phyloP scores from a whole-genome alignment of 30 jellyfish, hydroid and myxozoan genomes.

The Pelagia noctiluca region DNA sequence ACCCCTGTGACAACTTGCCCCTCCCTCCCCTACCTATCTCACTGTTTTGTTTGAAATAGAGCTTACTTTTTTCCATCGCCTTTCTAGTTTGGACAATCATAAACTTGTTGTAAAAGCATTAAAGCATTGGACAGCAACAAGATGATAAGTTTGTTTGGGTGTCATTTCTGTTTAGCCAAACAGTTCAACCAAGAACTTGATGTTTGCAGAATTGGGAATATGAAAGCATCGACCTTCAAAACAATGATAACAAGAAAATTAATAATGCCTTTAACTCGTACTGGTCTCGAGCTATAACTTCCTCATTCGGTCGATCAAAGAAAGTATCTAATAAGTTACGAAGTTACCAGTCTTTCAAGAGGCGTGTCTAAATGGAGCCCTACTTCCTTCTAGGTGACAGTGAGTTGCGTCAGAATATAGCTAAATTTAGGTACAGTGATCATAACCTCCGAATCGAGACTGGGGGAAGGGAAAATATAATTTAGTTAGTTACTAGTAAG shows the following conservation, averaged over 20 bases:
- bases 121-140: neutral
- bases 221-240: neutral
- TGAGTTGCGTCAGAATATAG: neutral
- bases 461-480: neutral
- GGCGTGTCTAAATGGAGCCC: neutral
- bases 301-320: neutral
- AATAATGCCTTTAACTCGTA: neutral
- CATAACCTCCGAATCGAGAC: no score
- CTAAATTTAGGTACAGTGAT: no score
- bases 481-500: no score
- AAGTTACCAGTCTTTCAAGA: slow-evolving; percentile 15
- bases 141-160: neutral
- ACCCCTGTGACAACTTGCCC: no score
- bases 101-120: slow-evolving; percentile 9
- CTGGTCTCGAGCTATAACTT: slow-evolving; percentile 1
- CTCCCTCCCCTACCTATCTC: no score
- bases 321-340: neutral
- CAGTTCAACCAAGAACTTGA: slow-evolving; percentile 12
- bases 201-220: slow-evolving; percentile 1
- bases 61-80: neutral
- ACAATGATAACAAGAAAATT: neutral
- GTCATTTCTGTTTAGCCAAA: slow-evolving; percentile 8
- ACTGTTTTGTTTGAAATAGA: neutral
- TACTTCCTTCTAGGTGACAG: neutral
- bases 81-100: neutral